These are phyloP conservation scores for Nephrotoma guestfalica DNA, from an alignment of 2,888 invertebrate species.

Conservation along the genomic window DNA sequence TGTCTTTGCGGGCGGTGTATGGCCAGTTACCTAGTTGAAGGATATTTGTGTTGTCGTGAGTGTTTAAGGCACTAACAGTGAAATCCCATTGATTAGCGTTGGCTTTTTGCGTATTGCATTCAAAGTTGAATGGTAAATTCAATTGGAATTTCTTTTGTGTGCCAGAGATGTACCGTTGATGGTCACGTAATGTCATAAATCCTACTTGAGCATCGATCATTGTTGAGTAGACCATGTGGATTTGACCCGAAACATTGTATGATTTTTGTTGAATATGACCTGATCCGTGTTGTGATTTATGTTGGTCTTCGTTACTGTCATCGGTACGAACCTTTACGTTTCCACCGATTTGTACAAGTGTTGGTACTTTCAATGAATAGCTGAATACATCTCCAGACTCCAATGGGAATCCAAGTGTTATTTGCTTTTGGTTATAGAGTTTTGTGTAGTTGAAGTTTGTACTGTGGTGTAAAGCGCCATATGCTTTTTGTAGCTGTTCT, in stretches of 20 bases:
- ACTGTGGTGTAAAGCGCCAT: conserved; percentile 33
- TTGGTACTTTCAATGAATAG: conserved; percentile 44
- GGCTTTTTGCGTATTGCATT: conserved; percentile 22
- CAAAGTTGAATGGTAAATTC: conserved; percentile 37
- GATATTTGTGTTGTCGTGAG: neutral
- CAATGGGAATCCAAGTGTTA: conserved; percentile 51
- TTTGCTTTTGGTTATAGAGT: conserved; percentile 39
- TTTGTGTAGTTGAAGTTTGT: conserved; percentile 43
- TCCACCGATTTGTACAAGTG: conserved; percentile 37
- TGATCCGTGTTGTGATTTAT: conserved; percentile 9
- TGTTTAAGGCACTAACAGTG: neutral
- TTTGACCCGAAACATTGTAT: conserved; percentile 33
- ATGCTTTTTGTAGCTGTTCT: conserved; percentile 25
- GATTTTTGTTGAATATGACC: conserved; percentile 16
- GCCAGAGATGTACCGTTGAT: conserved; percentile 42
- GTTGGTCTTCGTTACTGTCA: conserved; percentile 6
- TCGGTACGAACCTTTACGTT: conserved; percentile 28
- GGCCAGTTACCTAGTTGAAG: conserved; percentile 46
- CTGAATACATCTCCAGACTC: conserved; percentile 54
- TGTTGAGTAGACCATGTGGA: conserved; percentile 37
- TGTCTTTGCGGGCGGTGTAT: conserved; percentile 43
- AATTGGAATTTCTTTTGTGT: conserved; percentile 43
- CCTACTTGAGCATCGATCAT: conserved; percentile 46
- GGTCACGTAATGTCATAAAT: conserved; percentile 47
- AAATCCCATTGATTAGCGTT: neutral